A percentile compares a stretch with the other conserved stretches of the same genome.
Evolutionary conservation across 2,888 invertebrate species (phyloP).

Genomic region (Sinohyriopsis cumingii): DNA sequence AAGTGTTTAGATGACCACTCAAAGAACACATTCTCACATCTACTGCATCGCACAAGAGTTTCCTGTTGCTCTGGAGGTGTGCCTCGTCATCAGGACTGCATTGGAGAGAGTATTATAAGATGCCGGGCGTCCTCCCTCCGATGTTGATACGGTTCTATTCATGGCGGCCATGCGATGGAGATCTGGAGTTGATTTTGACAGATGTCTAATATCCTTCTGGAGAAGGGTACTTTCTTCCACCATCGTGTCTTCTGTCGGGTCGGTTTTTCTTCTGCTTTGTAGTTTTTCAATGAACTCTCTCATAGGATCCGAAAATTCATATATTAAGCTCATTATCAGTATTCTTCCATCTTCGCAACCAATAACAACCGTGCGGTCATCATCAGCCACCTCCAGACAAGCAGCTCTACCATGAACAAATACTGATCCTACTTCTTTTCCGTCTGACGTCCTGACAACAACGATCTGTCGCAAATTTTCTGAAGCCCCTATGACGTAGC

Average conservation of each 20-base stretch:
- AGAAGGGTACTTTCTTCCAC: constrained; percentile 24
- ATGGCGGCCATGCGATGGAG: constrained; percentile 40
- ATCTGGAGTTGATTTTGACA: constrained; percentile 41
- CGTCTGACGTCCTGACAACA: constrained; percentile 49
- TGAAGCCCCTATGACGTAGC: constrained; percentile 53
- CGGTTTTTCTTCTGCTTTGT: constrained; percentile 36
- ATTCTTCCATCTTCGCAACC: constrained; percentile 63
- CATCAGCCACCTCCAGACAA: constrained; percentile 49
- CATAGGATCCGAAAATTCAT: constrained; percentile 56
- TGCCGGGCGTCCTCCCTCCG: constrained; percentile 38
- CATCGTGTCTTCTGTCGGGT: background rate
- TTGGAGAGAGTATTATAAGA: constrained; percentile 51
- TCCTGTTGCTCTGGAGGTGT: constrained; percentile 23
- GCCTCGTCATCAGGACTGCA: constrained; percentile 41
- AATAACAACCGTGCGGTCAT: constrained; percentile 61
- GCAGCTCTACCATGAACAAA: constrained; percentile 59
- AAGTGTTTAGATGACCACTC: no score
- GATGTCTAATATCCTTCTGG: constrained; percentile 38
- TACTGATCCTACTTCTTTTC: constrained; percentile 38
- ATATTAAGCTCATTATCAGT: constrained; percentile 55
- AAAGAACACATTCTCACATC: background rate
- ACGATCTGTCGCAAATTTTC: constrained; percentile 43
- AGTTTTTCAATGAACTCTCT: constrained; percentile 51
- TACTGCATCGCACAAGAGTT: constrained; percentile 29
- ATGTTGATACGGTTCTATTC: constrained; percentile 24